Evolutionary conservation across 2,113 vertebrate genomes (phyloP).

Genomic region (Natator depressus): DNA sequence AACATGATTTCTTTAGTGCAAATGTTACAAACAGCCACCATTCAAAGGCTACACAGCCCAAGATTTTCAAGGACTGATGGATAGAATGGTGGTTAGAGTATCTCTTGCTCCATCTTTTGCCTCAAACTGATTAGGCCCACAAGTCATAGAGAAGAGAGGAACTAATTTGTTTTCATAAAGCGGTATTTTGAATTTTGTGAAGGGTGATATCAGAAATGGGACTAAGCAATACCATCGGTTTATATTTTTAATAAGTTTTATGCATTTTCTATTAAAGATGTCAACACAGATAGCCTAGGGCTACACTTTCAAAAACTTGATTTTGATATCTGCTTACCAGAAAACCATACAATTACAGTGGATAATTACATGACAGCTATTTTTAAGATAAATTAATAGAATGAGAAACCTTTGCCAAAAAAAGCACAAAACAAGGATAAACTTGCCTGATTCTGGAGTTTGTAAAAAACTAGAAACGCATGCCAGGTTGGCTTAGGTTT

Average conservation of each 20-base stretch:
- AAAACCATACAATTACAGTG: background rate
- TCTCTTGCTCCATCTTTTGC: background rate
- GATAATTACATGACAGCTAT: background rate
- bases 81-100: background rate
- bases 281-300: background rate
- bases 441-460: background rate
- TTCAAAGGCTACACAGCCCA: background rate
- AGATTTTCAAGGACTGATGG: accelerated
- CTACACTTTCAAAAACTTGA: background rate
- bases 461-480: background rate
- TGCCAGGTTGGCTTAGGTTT: background rate
- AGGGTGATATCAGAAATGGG: background rate
- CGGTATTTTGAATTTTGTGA: background rate
- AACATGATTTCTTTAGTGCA: accelerated
- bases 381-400: background rate
- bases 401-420: background rate
- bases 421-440: background rate
- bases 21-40: accelerated
- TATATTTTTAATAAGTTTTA: background rate
- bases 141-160: background rate
- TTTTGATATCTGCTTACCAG: background rate
- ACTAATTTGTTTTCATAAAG: background rate
- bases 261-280: background rate
- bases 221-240: background rate
- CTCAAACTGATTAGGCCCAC: background rate